phyloP scores from a whole-genome alignment of 1,140 invertebrate species.

The Mizuhopecten yessoensis region DNA sequence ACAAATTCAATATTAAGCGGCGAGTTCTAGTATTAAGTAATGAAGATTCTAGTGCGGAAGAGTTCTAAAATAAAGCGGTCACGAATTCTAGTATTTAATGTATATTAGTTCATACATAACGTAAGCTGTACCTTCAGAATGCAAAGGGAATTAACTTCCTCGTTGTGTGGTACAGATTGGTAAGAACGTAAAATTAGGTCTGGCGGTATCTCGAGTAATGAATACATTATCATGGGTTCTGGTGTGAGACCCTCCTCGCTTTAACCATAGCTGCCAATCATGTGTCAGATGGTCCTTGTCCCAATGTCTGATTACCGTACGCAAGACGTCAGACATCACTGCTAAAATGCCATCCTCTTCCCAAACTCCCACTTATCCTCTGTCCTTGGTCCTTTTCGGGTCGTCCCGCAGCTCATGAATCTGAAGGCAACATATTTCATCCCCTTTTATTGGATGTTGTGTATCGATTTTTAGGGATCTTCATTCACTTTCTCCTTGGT shows the following conservation, averaged over 20 bases:
- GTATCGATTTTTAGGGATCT: not conserved
- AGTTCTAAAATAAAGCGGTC: no score
- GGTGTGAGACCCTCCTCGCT: not conserved
- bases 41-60: no score
- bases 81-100: no score
- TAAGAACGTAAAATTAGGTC: no score
- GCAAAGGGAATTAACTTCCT: no score
- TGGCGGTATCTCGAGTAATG: not conserved
- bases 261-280: not conserved
- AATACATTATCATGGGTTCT: not conserved
- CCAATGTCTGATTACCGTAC: not conserved
- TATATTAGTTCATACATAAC: no score
- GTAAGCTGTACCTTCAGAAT: no score
- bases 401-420: not conserved
- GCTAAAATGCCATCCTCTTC: not conserved
- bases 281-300: not conserved
- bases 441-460: slow-evolving; percentile 23
- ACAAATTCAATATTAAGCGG: no score
- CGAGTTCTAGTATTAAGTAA: no score
- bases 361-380: not conserved
- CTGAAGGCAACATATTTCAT: not conserved
- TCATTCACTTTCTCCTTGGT: not conserved
- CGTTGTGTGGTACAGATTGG: no score
- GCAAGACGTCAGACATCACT: not conserved
- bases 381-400: not conserved